Percentiles rank a stretch among this genome's conserved stretches.
phyloP scores from a whole-genome alignment of 2,888 invertebrate species.

The Drosophila multiciliata region DNA sequence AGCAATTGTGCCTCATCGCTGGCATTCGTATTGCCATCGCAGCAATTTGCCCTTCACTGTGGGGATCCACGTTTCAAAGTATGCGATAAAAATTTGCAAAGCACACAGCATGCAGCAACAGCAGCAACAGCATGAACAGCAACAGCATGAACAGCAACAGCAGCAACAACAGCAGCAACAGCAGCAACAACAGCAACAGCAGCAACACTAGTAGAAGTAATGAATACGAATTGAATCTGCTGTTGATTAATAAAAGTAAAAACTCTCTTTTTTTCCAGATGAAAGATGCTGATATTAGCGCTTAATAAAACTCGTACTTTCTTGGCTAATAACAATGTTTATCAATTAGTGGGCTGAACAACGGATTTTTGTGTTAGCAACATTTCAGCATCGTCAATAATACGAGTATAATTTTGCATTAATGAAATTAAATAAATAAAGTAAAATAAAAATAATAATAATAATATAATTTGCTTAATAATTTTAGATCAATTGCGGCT shows the following conservation, averaged over 20 bases:
- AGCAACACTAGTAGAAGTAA: neutral
- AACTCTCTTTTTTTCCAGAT: slow-evolving; percentile 25
- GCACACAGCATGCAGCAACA: slow-evolving; percentile 46
- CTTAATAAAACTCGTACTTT: slow-evolving; percentile 44
- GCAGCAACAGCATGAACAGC: neutral
- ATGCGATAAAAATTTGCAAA: slow-evolving; percentile 55
- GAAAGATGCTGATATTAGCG: slow-evolving; percentile 31
- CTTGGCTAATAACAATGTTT: slow-evolving; percentile 6
- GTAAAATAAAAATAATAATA: neutral
- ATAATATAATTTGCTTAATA: neutral
- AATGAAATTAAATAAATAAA: neutral
- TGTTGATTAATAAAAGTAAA: slow-evolving; percentile 27
- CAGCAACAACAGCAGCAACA: neutral
- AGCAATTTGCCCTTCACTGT: slow-evolving; percentile 28
- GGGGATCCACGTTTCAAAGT: slow-evolving; percentile 26
- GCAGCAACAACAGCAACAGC: neutral
- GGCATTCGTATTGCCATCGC: neutral
- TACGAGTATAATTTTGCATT: neutral
- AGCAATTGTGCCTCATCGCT: slow-evolving; percentile 33
- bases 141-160: neutral
- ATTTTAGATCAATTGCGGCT: neutral
- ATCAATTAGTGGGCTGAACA: neutral
- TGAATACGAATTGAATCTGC: slow-evolving; percentile 12
- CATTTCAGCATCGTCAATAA: neutral
- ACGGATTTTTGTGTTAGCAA: neutral